phyloP scores from a whole-genome alignment of 2,888 invertebrate genomes.

The Slavum lentiscoides region DNA sequence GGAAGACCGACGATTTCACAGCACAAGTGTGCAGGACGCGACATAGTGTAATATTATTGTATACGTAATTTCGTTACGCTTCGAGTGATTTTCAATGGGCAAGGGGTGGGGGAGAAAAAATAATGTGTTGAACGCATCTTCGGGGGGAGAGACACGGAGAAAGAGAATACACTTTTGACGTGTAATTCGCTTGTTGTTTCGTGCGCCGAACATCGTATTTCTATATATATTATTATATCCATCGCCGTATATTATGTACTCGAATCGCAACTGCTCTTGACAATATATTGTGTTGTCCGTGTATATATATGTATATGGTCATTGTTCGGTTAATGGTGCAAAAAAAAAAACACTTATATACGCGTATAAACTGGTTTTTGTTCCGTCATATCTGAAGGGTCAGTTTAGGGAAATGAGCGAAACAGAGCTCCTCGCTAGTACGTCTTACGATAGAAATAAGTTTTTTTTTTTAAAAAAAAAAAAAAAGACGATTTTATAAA shows the following conservation, averaged over 20 bases:
- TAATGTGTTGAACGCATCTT: background rate
- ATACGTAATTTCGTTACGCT: background rate
- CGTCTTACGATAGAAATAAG: background rate
- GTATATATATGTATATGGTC: background rate
- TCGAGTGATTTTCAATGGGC: background rate
- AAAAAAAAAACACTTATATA: constrained; percentile 36
- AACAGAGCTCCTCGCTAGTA: background rate
- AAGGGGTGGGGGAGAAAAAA: no score
- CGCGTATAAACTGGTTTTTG: constrained; percentile 30
- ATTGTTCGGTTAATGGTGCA: constrained; percentile 47
- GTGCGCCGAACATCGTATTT: background rate
- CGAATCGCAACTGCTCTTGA: background rate
- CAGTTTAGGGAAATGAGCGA: constrained; percentile 11
- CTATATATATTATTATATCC: constrained; percentile 3
- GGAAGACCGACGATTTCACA: no score
- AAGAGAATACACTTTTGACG: background rate
- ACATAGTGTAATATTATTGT: no score
- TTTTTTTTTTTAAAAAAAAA: no score
- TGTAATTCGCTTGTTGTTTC: background rate
- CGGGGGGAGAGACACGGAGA: no score
- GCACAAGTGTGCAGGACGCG: no score
- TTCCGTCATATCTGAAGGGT: constrained; percentile 11
- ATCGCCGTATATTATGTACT: background rate
- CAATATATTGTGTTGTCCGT: constrained; percentile 5
- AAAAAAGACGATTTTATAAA: background rate